Evolutionary conservation across 2,113 vertebrate species (phyloP), one percentile per base, ranked within the genome.

Genomic region (Channa maculata): DNA sequence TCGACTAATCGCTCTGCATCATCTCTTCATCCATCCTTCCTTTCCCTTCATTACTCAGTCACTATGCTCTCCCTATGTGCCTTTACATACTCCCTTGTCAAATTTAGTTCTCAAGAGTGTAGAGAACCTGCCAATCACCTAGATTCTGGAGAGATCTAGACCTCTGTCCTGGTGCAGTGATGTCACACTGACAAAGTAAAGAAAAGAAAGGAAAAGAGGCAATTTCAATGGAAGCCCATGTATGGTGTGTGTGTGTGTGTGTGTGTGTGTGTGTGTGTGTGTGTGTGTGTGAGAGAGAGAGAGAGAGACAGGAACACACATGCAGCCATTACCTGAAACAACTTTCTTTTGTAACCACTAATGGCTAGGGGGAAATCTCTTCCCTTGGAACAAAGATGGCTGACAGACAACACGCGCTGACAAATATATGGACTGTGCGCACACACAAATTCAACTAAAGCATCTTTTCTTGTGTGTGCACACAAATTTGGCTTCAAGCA

Each of bases 321-420:
- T 24, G 24, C 72, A 77, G 63, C 72, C 59, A 87, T 80, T 88
- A 85, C 75, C 79, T 85, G 79, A 73, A 84, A 90, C 87, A 91
- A 77, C 69, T 83, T 87, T 82, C 82, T 85, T 80, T 81, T 81
- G 85, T 88, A 58, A 71, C 61, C 57, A 45, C 73, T 68, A 82
- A 85, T 84, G 61, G 78, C 82, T 24, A 14, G 5, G 15, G 68
- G 81, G 78, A 54, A 58, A 83, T 71, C 65, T 83, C 71, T 79
- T 79, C 73, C 54, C 61, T 54, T 11, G 0, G 65, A 70, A 92
- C 80, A 88, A 89, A 86, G 65, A 70, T 9, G 1, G 77, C 66
- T 63, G 54, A 75, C 48, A 84, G 46, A 68, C 62, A 51, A 59
- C 44, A 59, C 71, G 55, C 55, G 51, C 45, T 4, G 14, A 50